A percentile compares a stretch with the other conserved stretches of the same genome.
phyloP scores from a whole-genome alignment of 2,797 vertebrate species.

The Crypturellus tataupa region DNA sequence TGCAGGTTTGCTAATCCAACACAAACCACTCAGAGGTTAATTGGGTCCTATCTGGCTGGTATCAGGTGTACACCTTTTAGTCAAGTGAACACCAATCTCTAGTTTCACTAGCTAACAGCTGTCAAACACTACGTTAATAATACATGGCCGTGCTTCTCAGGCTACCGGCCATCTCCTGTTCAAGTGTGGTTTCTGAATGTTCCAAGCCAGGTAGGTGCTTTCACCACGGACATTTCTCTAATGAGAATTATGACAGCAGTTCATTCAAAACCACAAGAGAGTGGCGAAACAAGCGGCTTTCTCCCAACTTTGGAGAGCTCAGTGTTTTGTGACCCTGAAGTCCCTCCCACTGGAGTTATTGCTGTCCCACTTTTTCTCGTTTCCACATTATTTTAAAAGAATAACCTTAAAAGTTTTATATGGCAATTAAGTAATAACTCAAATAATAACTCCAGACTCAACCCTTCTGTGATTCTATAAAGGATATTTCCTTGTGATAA shows the following conservation, averaged over 20 bases:
- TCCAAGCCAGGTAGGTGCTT: accelerated
- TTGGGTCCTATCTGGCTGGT: conserved; percentile 17
- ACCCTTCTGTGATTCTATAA: no score
- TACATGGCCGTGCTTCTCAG: conserved; percentile 45
- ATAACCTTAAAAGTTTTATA: background rate
- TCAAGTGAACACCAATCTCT: conserved; percentile 61
- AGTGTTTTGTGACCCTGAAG: background rate
- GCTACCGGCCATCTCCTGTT: background rate
- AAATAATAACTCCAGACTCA: background rate
- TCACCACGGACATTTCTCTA: background rate
- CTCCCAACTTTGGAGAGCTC: background rate
- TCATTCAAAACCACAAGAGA: background rate
- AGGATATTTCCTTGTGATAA: background rate
- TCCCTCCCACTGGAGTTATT: background rate
- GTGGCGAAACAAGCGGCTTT: background rate
- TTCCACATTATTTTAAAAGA: background rate
- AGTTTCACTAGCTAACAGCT: conserved; percentile 78
- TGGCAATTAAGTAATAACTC: background rate
- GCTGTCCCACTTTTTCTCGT: background rate
- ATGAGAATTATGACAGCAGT: accelerated
- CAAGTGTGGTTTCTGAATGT: background rate
- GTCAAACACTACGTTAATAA: conserved; percentile 77
- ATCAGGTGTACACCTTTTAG: conserved; percentile 64
- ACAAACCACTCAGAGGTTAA: conserved; percentile 45
- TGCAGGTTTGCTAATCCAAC: conserved; percentile 49